Percentiles rank a stretch among this genome's conserved stretches.
Conservation (phyloP, 2,888 invertebrate species). For the Invenusta paracnida region DNA sequence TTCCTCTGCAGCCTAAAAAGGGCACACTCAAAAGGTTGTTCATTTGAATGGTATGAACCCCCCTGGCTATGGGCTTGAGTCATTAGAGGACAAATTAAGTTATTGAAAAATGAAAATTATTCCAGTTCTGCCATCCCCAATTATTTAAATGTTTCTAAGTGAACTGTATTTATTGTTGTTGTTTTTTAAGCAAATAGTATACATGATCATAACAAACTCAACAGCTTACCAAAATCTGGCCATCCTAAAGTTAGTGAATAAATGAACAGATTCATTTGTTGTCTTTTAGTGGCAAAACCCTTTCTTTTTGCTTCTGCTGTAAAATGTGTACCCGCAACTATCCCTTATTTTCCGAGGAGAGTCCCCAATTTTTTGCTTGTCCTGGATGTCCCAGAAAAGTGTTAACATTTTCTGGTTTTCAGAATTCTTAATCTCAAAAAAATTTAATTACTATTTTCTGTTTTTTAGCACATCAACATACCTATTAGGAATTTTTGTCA, state of each 20-base stretch:
- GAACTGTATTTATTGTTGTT: too few relatives aligned
- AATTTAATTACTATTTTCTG: conserved; percentile 21
- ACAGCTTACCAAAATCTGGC: too few relatives aligned
- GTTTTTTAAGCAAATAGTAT: too few relatives aligned
- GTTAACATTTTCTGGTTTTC: background rate
- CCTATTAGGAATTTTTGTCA: background rate
- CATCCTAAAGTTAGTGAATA: too few relatives aligned
- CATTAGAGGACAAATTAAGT: too few relatives aligned
- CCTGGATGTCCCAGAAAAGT: background rate
- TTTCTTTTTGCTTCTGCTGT: too few relatives aligned
- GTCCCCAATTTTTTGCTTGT: conserved; percentile 1
- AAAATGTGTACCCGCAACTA: background rate
- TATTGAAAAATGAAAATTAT: too few relatives aligned
- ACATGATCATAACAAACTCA: too few relatives aligned
- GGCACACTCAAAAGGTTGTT: background rate
- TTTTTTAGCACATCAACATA: background rate
- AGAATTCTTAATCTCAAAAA: conserved; percentile 10
- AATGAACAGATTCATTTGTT: too few relatives aligned
- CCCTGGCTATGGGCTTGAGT: conserved; percentile 14
- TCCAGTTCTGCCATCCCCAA: too few relatives aligned
- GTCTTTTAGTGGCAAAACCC: too few relatives aligned
- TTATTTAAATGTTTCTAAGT: too few relatives aligned
- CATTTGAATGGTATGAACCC: background rate
- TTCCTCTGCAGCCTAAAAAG: background rate
- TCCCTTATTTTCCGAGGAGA: background rate